Evolutionary conservation across 2,113 vertebrate genomes (phyloP).

Genomic region (Saimiri boliviensis): DNA sequence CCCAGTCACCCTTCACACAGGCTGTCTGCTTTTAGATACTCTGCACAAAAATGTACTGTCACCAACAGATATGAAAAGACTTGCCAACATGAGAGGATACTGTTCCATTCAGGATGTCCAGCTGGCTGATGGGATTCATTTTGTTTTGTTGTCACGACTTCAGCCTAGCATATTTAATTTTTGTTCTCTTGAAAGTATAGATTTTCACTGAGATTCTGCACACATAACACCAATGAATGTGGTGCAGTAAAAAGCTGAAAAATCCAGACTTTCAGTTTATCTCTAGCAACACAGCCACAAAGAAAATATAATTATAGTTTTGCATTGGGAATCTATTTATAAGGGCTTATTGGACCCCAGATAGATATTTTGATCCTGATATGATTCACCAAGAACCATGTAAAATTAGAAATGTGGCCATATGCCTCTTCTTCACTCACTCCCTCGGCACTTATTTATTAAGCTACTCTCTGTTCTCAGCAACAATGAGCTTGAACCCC

Average conservation of each 20-base stretch:
- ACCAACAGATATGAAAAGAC: not conserved
- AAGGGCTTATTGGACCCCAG: not conserved
- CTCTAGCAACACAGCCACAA: not conserved
- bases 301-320: not conserved
- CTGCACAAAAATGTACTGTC: slow-evolving; percentile 13
- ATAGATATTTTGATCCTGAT: not conserved
- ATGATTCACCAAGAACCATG: not conserved
- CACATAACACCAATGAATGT: not conserved
- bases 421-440: not conserved
- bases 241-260: not conserved
- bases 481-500: not conserved
- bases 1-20: not conserved
- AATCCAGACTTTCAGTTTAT: not conserved
- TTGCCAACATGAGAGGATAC: slow-evolving; percentile 48
- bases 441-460: not conserved
- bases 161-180: slow-evolving; percentile 26
- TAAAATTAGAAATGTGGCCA: not conserved
- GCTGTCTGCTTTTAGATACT: not conserved
- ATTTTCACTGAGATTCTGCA: not conserved
- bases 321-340: not conserved
- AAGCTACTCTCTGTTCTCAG: not conserved
- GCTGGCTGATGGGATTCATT: slow-evolving; percentile 50
- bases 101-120: slow-evolving; percentile 30
- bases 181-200: slow-evolving; percentile 29
- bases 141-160: slow-evolving; percentile 63